Evolutionary conservation across 2,797 vertebrate species (phyloP), one percentile per base, ranked within the genome.

Genomic region (Pyrrhura leucotis): DNA sequence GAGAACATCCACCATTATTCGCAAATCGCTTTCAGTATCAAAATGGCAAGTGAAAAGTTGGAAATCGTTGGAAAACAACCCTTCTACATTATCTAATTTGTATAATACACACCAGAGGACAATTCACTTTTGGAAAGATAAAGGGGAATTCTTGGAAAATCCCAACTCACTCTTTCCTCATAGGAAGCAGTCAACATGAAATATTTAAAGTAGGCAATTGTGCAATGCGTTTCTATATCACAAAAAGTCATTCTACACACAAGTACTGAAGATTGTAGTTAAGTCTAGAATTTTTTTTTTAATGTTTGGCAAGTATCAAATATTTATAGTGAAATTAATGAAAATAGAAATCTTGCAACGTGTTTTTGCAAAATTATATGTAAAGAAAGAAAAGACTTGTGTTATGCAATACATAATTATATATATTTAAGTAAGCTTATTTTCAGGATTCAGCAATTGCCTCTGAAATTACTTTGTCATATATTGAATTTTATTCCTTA

Each of bases 401-500:
- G 35, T 58, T 25, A 73, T 35, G 3, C 47, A 88, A 79, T 59
- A 78, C 2, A 39, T 54, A 82, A 79, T 68, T 51, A 51, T 28
- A 33, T 61, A 44, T 53, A 74, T 68, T 61, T 80, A 94, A 76
- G 16, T 37, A 67, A 80, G 16, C 9, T 69, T 54, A 48, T 79
- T 88, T 88, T 82, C 47, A 65, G 44, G 85, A 75, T 73, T 61
- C n/a, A 91, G 35, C 40, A 93, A 71, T 83, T 83, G 12, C 14
- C 3, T 83, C 53, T 90, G 58, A 96, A 93, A 84, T 80, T 29
- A 31, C 26, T 82, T 72, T 74, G 18, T 51, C 35, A 29, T 80
- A 58, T 84, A 84, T 66, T 84, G 10, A 94, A 90, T 93, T 88
- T 90, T 91, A 17, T 84, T 89, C 89, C 6, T 91, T 91, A 92